Base-by-base conservation (phyloP, 2,888 invertebrate species). In the Sesia bembeciformis region DNA sequence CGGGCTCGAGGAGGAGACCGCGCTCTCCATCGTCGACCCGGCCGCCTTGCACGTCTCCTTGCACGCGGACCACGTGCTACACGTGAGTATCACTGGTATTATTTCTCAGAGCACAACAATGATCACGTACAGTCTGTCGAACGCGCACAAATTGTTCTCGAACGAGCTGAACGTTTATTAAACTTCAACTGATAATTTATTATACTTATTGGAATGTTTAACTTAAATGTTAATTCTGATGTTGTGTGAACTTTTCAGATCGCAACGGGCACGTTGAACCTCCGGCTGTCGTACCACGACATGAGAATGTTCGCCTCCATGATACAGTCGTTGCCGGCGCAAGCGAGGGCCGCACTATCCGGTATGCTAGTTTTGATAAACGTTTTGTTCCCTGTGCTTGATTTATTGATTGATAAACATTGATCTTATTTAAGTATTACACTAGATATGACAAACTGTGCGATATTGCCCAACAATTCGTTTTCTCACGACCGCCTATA, bases 11-110 rank as follows among this genome's bases (percentile, higher is more conserved):
- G 96, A 97, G 60, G 96, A 96, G 74, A 98, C 98, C 0, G 98
- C 98, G 0, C 87, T 98, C 23, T 96, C 97, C 42, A 98, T 98
- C 67, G 95, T 98, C 55, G 98, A 98, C 81, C 98, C 98, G 0
- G 95, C 97, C 52, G 95, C 95, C 5, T 91, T 98, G 46, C 95
- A 94, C 70, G 90, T 95, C 54, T 94, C 94, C 61, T 74, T 97
- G 51, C 92, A 91, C 62, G 69, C 71, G 59, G 77, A 79, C 78
- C 89, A 66, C 77, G 90, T 74, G 71, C 80, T 78, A 66, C 92
- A 73, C 81, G 92, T 84, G 3, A 61, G 74, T 71, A 54, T 23
- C 23, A 23, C 2, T 23, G 1, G 23, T 1, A 23, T 23, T 1
- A 23, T 23, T 23, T 23, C 23, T 23, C 23, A 95, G 93, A 96